These are phyloP conservation scores for Neosalanx taihuensis DNA, from an alignment of 2,797 vertebrate genomes.

Conservation along the genomic window DNA sequence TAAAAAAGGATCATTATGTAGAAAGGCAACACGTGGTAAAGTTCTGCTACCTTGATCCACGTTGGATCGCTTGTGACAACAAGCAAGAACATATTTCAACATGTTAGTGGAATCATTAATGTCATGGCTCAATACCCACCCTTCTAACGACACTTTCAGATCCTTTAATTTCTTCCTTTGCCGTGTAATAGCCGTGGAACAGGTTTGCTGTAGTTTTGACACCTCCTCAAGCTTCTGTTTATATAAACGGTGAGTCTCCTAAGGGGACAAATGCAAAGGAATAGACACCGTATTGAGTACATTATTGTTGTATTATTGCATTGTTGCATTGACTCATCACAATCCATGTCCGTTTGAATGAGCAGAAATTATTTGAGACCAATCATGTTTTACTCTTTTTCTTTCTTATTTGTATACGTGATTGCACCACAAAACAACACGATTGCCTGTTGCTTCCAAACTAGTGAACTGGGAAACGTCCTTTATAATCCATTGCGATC, in stretches of 20 bases:
- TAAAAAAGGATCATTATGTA: neutral
- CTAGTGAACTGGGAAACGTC: neutral
- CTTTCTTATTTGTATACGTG: too few species aligned
- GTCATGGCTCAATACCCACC: constrained; percentile 65
- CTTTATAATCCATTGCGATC: neutral
- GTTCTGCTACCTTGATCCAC: too few species aligned
- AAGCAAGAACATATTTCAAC: neutral
- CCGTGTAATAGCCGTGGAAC: constrained; percentile 77
- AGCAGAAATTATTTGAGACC: neutral
- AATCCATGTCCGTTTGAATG: too few species aligned
- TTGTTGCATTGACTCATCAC: too few species aligned
- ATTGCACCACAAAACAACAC: too few species aligned
- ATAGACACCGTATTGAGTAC: too few species aligned
- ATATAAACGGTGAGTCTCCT: constrained; percentile 91
- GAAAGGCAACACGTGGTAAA: neutral
- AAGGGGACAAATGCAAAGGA: neutral
- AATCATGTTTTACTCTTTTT: too few species aligned
- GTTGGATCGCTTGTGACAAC: too few species aligned
- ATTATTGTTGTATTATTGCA: too few species aligned
- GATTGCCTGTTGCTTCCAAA: neutral
- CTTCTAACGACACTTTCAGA: constrained; percentile 70
- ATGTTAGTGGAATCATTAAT: neutral
- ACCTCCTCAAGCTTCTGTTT: constrained; percentile 92
- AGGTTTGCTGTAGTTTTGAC: constrained; percentile 83
- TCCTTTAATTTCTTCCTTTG: constrained; percentile 89